A percentile compares a stretch with the other conserved stretches of the same genome.
These are phyloP conservation scores for Pseudomyrmex pallidus DNA, from an alignment of 1,140 invertebrate species.

Conservation along the genomic window DNA sequence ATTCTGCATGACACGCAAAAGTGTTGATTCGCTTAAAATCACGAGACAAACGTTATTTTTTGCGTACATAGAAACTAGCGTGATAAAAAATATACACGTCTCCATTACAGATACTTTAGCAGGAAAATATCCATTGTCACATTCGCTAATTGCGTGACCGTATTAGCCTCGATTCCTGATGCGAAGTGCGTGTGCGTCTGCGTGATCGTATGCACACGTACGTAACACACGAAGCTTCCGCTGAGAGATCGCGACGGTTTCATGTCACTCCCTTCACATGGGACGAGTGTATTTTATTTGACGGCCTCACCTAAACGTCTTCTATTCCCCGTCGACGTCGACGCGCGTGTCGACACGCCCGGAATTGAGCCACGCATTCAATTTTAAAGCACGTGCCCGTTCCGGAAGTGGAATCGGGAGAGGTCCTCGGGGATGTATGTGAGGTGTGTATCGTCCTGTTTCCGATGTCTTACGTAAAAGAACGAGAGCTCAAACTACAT, in stretches of 20 bases:
- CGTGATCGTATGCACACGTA: conserved; percentile 44
- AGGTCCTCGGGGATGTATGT: conserved; percentile 29
- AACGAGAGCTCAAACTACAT: conserved; percentile 15
- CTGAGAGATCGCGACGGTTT: conserved; percentile 68
- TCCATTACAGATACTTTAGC: conserved; percentile 27
- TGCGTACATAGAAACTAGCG: conserved; percentile 36
- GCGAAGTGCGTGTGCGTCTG: conserved; percentile 44
- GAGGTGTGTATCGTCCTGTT: conserved; percentile 26
- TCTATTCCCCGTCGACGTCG: conserved; percentile 72
- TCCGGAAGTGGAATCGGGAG: conserved; percentile 57
- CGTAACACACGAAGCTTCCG: conserved; percentile 44
- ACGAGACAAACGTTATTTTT: conserved; percentile 33
- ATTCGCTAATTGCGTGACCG: conserved; percentile 59
- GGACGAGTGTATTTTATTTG: conserved; percentile 75
- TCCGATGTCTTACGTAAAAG: conserved; percentile 19
- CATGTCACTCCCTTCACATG: conserved; percentile 71
- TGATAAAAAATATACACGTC: conserved; percentile 26
- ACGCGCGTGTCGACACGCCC: conserved; percentile 79
- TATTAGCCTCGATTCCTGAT: conserved; percentile 40
- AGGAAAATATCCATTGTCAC: conserved; percentile 48
- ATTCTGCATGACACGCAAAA: neutral
- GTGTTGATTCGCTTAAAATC: conserved; percentile 27
- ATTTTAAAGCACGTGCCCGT: conserved; percentile 71
- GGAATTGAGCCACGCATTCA: conserved; percentile 78
- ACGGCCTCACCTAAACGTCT: conserved; percentile 74